Conservation (phyloP, 1,140 invertebrate species). For the Achroia grisella region DNA sequence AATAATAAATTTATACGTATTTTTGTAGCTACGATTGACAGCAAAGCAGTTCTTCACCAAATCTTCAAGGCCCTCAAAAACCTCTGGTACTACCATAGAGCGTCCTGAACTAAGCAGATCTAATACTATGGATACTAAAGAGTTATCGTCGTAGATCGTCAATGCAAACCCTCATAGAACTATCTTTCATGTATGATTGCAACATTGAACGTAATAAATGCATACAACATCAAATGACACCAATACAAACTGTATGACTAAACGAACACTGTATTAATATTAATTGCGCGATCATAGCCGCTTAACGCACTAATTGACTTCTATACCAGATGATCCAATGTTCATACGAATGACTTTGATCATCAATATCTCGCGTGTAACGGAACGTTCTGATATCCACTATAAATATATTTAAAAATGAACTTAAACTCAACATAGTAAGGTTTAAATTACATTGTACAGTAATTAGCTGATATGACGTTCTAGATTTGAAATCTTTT, state of each 20-base stretch:
- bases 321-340: slow-evolving; percentile 4
- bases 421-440: not conserved
- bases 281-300: slow-evolving; percentile 4
- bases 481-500: not conserved
- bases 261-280: slow-evolving; percentile 2
- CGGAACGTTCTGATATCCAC: not conserved
- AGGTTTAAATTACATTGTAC: not conserved
- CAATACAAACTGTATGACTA: slow-evolving; percentile 1
- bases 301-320: slow-evolving; percentile 2
- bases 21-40: too few species aligned
- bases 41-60: too few species aligned
- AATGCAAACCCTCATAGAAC: too few species aligned
- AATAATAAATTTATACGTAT: too few species aligned
- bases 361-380: not conserved
- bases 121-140: too few species aligned
- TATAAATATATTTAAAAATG: not conserved
- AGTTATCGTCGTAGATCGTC: too few species aligned
- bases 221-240: not conserved
- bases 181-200: not conserved
- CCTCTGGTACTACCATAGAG: too few species aligned
- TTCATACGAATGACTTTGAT: slow-evolving; percentile 6
- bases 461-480: not conserved
- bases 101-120: too few species aligned
- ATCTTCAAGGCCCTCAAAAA: too few species aligned
- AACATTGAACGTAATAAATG: not conserved